phyloP scores from a whole-genome alignment of 2,888 invertebrate genomes.

The Callimorpha dominula region DNA sequence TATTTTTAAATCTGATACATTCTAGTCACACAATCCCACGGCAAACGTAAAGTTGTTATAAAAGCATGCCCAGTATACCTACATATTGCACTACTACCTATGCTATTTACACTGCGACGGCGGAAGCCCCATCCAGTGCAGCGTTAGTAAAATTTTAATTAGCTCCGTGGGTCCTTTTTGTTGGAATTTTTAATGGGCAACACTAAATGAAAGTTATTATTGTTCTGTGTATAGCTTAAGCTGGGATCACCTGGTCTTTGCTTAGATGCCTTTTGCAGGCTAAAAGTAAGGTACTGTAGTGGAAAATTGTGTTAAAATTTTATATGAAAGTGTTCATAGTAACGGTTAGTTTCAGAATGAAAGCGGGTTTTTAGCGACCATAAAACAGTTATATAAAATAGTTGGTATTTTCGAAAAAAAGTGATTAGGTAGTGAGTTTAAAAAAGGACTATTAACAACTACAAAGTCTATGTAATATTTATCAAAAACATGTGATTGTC shows the following conservation, averaged over 20 bases:
- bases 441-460: too few relatives aligned
- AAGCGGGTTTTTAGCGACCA: not conserved
- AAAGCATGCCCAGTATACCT: conserved; percentile 18
- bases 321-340: not conserved
- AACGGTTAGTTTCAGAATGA: not conserved
- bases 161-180: conserved; percentile 53
- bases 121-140: conserved; percentile 36
- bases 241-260: conserved; percentile 32
- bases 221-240: conserved; percentile 37
- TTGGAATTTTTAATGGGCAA: conserved; percentile 56
- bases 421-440: too few relatives aligned
- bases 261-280: conserved; percentile 18
- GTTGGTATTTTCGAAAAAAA: too few relatives aligned
- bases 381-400: too few relatives aligned
- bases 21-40: conserved; percentile 8
- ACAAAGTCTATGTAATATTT: too few relatives aligned
- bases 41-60: conserved; percentile 4
- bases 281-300: not conserved
- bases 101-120: conserved; percentile 34
- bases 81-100: conserved; percentile 21
- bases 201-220: conserved; percentile 60
- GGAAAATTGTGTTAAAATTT: conserved; percentile 1
- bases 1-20: not conserved
- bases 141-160: conserved; percentile 64
- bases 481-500: too few relatives aligned